A percentile compares a stretch with the other conserved stretches of the same genome.
phyloP scores from a whole-genome alignment of 2,888 invertebrate species.

The Diarsia brunnea region DNA sequence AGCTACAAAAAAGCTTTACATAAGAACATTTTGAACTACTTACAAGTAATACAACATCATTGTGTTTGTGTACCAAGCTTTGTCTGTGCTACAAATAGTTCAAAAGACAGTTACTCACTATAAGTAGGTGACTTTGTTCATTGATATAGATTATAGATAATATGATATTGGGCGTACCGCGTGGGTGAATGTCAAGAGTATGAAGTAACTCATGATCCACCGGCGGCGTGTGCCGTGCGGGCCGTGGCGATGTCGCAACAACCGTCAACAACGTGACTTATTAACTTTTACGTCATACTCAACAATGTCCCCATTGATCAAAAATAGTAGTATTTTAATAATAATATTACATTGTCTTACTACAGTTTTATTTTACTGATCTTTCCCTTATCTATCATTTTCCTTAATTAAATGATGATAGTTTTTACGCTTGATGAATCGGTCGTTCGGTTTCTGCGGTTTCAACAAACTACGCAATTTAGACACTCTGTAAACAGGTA shows the following conservation, averaged over 20 bases:
- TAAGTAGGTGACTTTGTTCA: slow-evolving; percentile 22
- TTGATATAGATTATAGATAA: slow-evolving; percentile 46
- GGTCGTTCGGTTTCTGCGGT: slow-evolving; percentile 16
- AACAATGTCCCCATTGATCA: slow-evolving; percentile 35
- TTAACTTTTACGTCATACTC: slow-evolving; percentile 46
- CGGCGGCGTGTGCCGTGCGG: not conserved
- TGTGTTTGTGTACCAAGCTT: slow-evolving; percentile 2
- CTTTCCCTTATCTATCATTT: slow-evolving; percentile 27
- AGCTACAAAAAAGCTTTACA: not conserved
- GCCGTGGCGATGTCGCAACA: slow-evolving; percentile 30
- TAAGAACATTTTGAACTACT: not conserved
- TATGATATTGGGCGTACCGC: too few relatives aligned
- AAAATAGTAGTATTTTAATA: slow-evolving; percentile 30
- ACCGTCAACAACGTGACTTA: slow-evolving; percentile 39
- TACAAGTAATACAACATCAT: slow-evolving; percentile 7
- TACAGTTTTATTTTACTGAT: slow-evolving; percentile 28
- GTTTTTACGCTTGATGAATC: slow-evolving; percentile 21
- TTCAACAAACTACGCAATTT: slow-evolving; percentile 23
- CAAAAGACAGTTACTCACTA: not conserved
- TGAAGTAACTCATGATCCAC: slow-evolving; percentile 43
- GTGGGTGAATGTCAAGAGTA: slow-evolving; percentile 55
- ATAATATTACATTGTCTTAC: slow-evolving; percentile 7
- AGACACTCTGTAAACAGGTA: slow-evolving; percentile 14
- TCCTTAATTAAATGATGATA: slow-evolving; percentile 18
- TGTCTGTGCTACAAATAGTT: not conserved